Evolutionary conservation across 35 echinoderm and acorn worm genomes (phyloP), one percentile per base, ranked within the genome.

Genomic region (Patiria miniata): DNA sequence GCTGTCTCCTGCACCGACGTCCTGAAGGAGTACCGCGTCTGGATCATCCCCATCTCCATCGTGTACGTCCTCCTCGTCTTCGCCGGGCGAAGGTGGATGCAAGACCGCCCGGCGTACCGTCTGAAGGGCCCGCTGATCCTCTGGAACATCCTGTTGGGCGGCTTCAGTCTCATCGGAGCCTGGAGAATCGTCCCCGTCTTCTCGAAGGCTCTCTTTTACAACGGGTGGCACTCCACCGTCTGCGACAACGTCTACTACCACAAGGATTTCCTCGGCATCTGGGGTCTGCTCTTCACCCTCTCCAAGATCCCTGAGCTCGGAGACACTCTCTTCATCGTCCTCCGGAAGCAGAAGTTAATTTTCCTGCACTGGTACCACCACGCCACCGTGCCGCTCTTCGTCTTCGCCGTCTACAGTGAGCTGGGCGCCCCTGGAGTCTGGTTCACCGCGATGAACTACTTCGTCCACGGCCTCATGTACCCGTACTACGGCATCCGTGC

Each of bases 311-410:
- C 91, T 1, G 95, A 97, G 85, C 88, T 97, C 8, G 85, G 88
- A 22, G 95, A 97, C 73, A 97, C 91, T 0, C 52, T 87, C 32
- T 97, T 97, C 37, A 97, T 97, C 52, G 85, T 97, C 55, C 56
- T 97, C 19, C 47, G 91, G n/a, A 97, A 97, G 84, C 95, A 97
- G 91, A 97, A 93, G 80, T 80, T 97, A 53, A 93, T 93, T 0
- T 93, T 97, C 52, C 95, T 97, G 4, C 95, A 97, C 80, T 97
- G 92, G 92, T 97, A 97, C 38, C 95, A 97, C 39, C 95, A 97
- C 58, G 86, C 93, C 37, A 84, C 91, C 29, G 92, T 93, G 3
- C 84, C 91, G 51, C 91, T 97, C 36, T 97, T 91, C 61, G 81
- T 65, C 69, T 91, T 88, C 52, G 81, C 87, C 37, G 77, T 93